These are phyloP conservation scores for Phytoseiulus persimilis DNA, from an alignment of 2,888 invertebrate species.

Conservation along the genomic window DNA sequence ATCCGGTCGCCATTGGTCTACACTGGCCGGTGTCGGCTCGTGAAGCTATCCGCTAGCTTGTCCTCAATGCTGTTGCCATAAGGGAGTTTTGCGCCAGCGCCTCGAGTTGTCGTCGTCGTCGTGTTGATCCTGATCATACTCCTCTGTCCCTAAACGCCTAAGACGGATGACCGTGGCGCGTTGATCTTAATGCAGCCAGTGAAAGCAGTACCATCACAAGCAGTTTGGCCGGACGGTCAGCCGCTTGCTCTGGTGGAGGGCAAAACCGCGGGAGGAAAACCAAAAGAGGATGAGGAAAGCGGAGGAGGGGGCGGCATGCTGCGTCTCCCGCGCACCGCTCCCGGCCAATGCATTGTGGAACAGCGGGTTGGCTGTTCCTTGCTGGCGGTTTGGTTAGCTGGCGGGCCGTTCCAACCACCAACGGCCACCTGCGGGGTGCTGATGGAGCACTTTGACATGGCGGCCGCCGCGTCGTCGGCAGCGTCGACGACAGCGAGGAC, in stretches of 20 bases:
- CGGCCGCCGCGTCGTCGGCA: background rate
- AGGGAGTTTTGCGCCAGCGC: background rate
- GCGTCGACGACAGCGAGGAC: background rate
- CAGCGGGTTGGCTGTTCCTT: background rate
- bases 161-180: conserved; percentile 36
- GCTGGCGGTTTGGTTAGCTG: background rate
- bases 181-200: background rate
- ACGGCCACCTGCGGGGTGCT: background rate
- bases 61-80: background rate
- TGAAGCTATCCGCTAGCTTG: background rate
- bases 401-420: background rate
- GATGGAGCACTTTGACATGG: background rate
- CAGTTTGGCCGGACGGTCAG: background rate
- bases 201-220: background rate
- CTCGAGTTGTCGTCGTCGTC: background rate
- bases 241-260: background rate
- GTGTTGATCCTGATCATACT: background rate
- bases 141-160: conserved; percentile 22
- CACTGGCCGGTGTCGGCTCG: background rate
- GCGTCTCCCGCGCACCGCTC: background rate
- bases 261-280: background rate
- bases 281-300: too few species aligned
- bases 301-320: background rate
- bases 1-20: background rate
- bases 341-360: background rate